Percentiles rank a stretch among this genome's conserved stretches.
phyloP scores from a whole-genome alignment of 2,888 invertebrate genomes.

The Plemyria rubiginata region DNA sequence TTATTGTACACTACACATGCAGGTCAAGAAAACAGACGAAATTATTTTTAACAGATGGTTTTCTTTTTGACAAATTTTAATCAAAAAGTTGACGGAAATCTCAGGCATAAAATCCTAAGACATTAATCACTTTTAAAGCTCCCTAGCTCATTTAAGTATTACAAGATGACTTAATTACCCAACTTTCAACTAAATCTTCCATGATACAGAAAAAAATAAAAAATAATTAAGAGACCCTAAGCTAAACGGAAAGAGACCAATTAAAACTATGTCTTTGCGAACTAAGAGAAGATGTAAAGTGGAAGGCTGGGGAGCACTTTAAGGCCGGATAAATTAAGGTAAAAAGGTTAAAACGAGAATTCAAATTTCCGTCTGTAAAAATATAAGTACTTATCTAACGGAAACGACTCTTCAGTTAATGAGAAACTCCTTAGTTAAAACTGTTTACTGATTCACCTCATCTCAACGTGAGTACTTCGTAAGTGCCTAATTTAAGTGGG shows the following conservation, averaged over 20 bases:
- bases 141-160: not conserved
- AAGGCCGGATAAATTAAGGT: slow-evolving; percentile 62
- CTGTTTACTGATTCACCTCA: slow-evolving; percentile 39
- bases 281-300: slow-evolving; percentile 65
- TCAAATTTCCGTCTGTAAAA: slow-evolving; percentile 47
- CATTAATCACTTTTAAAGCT: not conserved
- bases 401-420: slow-evolving; percentile 46
- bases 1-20: too few species aligned
- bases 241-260: slow-evolving; percentile 70
- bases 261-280: slow-evolving; percentile 76
- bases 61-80: too few species aligned
- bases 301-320: slow-evolving; percentile 66
- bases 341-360: slow-evolving; percentile 51
- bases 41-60: too few species aligned
- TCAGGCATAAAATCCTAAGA: too few species aligned
- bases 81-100: too few species aligned
- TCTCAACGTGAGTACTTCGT: slow-evolving; percentile 18
- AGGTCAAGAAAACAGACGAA: too few species aligned
- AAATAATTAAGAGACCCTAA: slow-evolving; percentile 65
- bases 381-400: slow-evolving; percentile 31
- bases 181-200: slow-evolving; percentile 56
- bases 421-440: slow-evolving; percentile 41
- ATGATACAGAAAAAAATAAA: slow-evolving; percentile 62
- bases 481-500: slow-evolving; percentile 8
- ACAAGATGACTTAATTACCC: slow-evolving; percentile 24